Conservation (phyloP, 2,797 vertebrate genomes). For the Cuculus canorus region DNA sequence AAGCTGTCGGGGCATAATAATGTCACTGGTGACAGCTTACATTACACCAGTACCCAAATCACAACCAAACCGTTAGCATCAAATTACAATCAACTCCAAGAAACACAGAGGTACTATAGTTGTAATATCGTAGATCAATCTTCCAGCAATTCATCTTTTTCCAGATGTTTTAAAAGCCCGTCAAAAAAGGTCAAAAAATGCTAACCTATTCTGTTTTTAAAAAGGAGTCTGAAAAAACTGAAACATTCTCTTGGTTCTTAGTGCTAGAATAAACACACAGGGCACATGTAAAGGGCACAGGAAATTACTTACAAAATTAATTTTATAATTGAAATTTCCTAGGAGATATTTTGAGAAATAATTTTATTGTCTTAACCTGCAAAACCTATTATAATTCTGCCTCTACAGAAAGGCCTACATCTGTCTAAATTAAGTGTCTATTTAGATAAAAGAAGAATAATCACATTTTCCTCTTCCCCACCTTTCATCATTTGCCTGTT, state of each 20-base stretch:
- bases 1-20: constrained; percentile 40
- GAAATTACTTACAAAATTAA: neutral
- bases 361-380: neutral
- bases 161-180: neutral
- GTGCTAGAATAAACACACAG: neutral
- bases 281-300: neutral
- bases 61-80: neutral
- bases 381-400: neutral
- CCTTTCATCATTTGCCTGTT: neutral
- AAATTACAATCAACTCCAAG: neutral
- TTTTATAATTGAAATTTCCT: neutral
- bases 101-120: neutral
- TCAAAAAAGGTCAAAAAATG: neutral
- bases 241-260: neutral
- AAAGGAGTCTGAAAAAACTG: neutral
- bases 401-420: neutral
- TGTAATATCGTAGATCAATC: neutral
- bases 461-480: neutral
- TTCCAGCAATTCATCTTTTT: neutral
- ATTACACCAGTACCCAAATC: neutral
- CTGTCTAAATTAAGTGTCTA: neutral
- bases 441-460: neutral
- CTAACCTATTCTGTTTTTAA: neutral
- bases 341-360: neutral
- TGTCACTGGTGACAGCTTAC: constrained; percentile 41